Evolutionary conservation across 1,140 invertebrate species (phyloP).

Genomic region (Trachymyrmex septentrionalis): DNA sequence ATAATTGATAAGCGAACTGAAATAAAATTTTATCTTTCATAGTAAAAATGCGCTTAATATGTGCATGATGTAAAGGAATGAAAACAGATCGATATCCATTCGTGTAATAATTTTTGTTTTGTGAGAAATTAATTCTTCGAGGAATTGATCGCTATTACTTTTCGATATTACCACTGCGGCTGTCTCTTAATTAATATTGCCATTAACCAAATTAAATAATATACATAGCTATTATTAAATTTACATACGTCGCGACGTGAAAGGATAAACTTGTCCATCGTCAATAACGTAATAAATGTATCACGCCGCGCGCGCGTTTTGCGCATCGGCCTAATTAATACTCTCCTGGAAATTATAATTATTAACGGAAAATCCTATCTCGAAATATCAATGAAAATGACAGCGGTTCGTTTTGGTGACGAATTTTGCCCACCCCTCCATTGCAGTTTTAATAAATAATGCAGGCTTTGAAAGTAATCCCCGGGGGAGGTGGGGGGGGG

Average conservation of each 20-base stretch:
- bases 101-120: conserved; percentile 37
- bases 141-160: conserved; percentile 22
- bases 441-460: conserved; percentile 73
- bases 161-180: conserved; percentile 11
- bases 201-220: conserved; percentile 62
- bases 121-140: conserved; percentile 28
- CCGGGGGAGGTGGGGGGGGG: conserved; percentile 38
- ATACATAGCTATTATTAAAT: conserved; percentile 51
- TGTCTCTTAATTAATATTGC: conserved; percentile 52
- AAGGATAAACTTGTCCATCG: conserved; percentile 59
- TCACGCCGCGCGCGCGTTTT: conserved; percentile 18
- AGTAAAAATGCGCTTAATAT: not conserved
- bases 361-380: conserved; percentile 45
- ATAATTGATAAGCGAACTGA: not conserved
- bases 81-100: not conserved
- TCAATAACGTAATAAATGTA: conserved; percentile 55
- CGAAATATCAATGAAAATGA: conserved; percentile 46
- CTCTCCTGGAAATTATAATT: conserved; percentile 54
- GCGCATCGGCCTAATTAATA: conserved; percentile 58
- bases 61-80: not conserved
- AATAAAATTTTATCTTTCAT: conserved; percentile 1
- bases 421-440: conserved; percentile 36
- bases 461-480: conserved; percentile 71
- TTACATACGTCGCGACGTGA: conserved; percentile 55
- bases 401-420: conserved; percentile 37